Evolutionary conservation across 2,888 invertebrate genomes (phyloP).

Genomic region (Mantis religiosa): DNA sequence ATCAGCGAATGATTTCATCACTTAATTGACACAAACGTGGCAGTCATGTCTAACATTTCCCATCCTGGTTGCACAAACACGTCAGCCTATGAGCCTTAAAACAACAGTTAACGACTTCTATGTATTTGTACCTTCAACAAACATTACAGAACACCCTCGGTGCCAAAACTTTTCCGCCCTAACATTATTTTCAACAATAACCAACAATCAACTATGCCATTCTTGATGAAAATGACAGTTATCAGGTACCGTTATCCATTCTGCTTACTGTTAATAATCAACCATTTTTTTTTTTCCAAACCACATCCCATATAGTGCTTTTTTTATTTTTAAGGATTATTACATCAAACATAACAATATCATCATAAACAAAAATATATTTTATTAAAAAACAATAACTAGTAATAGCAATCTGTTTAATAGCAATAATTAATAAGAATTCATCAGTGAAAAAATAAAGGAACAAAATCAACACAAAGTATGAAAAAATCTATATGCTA

Average conservation of each 20-base stretch:
- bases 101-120: not conserved
- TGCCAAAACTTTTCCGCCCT: not conserved
- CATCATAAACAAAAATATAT: slow-evolving; percentile 30
- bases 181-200: slow-evolving; percentile 22
- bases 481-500: slow-evolving; percentile 12
- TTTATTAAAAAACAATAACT: slow-evolving; percentile 35
- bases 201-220: slow-evolving; percentile 25
- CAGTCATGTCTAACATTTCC: not conserved
- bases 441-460: slow-evolving; percentile 36
- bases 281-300: not conserved
- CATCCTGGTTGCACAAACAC: not conserved
- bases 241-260: slow-evolving; percentile 29
- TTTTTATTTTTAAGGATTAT: slow-evolving; percentile 20
- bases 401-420: slow-evolving; percentile 38
- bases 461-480: slow-evolving; percentile 30
- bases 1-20: too few relatives aligned
- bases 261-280: slow-evolving; percentile 11
- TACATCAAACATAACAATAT: slow-evolving; percentile 29
- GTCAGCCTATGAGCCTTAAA: not conserved
- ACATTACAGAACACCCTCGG: not conserved
- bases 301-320: slow-evolving; percentile 11
- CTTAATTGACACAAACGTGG: not conserved
- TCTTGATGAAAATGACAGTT: slow-evolving; percentile 24
- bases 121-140: not conserved
- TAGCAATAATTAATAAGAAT: slow-evolving; percentile 31